Base-by-base conservation (phyloP, 2,888 invertebrate species). In the Ennomos erosarius region DNA sequence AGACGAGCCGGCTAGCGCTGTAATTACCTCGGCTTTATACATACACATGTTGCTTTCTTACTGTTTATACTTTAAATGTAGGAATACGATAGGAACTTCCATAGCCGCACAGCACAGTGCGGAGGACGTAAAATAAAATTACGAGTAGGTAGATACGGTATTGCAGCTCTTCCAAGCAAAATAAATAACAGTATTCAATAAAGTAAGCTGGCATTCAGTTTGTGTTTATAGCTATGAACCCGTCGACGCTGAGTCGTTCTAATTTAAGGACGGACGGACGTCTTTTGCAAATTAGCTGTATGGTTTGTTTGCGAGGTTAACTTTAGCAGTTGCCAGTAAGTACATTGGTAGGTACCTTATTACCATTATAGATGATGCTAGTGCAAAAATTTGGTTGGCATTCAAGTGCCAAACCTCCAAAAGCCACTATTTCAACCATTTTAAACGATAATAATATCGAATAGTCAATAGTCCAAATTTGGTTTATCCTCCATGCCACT, bases 21-120 rank as follows among this genome's bases (percentile, higher is more conserved):
- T 90, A 90, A 90, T 91, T 91, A 89, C 90, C 83, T 81, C 79
- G 87, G 81, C 81, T 88, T 85, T 87, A 88, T 89, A 88, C 83
- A 83, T 80, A 85, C 78, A 80, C 78, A 80, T 75, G 82, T 82
- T 82, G 87, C 86, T 88, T 86, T 90, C 88, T 89, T 89, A 88
- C 87, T 84, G 84, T 88, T 86, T 82, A 84, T 84, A 81, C 78
- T 85, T 68, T 83, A 85, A 87, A 88, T 85, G 85, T 82, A 75
- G 78, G 75, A 79, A 82, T 81, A 83, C 81, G 82, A 84, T 85
- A 82, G 78, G 72, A 72, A 76, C 81, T 82, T 82, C 77, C 79
- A 76, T 77, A 76, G 80, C 73, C 66, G 76, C 79, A 77, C 73
- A 65, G 76, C 79, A 77, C 78, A 81, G 70, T 68, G 76, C 76